A percentile compares a stretch with the other conserved stretches of the same genome.
Evolutionary conservation across 92 coral and sea anemone genomes (phyloP).

Genomic region (Zoanthus solanderi): DNA sequence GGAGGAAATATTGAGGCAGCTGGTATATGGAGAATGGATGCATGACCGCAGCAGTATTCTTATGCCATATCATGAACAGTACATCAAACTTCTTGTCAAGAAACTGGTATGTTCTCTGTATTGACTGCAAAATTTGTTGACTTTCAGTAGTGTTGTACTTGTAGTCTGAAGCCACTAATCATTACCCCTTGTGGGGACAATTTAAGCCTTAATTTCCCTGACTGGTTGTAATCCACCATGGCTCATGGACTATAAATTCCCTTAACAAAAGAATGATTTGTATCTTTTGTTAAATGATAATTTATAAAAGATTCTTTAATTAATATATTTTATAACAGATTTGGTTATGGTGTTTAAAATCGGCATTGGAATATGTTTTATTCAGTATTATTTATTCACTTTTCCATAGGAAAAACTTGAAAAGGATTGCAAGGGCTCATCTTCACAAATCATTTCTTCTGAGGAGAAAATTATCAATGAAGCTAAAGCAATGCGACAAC

Average conservation of each 20-base stretch:
- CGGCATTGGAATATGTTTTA: too few species aligned
- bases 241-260: too few species aligned
- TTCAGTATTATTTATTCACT: not conserved
- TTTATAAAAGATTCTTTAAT: too few species aligned
- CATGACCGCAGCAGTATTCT: conserved; percentile 37
- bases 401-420: not conserved
- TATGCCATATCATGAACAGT: conserved; percentile 58
- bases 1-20: conserved; percentile 55
- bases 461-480: conserved; percentile 51
- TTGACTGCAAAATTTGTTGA: not conserved
- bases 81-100: conserved; percentile 67
- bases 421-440: conserved; percentile 30
- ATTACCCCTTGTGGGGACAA: too few species aligned
- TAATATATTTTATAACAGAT: too few species aligned
- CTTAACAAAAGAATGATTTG: too few species aligned
- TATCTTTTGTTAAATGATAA: too few species aligned
- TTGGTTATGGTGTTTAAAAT: too few species aligned
- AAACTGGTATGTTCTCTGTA: conserved; percentile 58
- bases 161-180: too few species aligned
- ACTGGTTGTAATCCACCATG: too few species aligned
- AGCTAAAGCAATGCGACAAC: conserved; percentile 72
- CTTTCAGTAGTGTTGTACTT: too few species aligned
- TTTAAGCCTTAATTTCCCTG: too few species aligned
- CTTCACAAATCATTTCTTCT: conserved; percentile 10
- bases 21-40: conserved; percentile 62